Conservation (phyloP, 2,797 vertebrate genomes). For the Zalophus californianus region DNA sequence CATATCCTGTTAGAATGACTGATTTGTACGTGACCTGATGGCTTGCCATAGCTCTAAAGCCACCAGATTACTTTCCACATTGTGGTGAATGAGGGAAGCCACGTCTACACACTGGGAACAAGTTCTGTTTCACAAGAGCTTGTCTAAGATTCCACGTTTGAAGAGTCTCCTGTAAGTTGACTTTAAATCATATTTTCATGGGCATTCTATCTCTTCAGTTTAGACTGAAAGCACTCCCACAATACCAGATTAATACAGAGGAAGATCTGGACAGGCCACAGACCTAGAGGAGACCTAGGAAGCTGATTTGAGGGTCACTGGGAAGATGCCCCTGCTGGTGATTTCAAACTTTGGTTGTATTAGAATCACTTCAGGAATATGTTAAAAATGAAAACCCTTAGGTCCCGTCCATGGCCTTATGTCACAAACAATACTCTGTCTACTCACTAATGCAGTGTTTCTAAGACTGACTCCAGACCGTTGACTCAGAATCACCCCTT, state of each 20-base stretch:
- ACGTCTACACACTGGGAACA: background rate
- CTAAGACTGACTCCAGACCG: background rate
- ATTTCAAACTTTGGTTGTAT: background rate
- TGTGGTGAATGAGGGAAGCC: background rate
- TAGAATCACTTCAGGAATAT: background rate
- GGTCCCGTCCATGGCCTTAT: background rate
- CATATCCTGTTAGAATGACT: background rate
- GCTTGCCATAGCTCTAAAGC: background rate
- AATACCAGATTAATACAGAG: background rate
- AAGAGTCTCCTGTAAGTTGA: background rate
- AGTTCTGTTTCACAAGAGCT: background rate
- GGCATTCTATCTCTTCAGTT: background rate
- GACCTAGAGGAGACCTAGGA: background rate
- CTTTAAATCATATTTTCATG: conserved; percentile 1
- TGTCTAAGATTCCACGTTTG: background rate
- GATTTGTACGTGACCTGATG: background rate
- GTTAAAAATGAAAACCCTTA: background rate
- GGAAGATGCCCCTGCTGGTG: background rate
- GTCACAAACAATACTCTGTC: background rate
- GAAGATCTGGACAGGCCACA: background rate
- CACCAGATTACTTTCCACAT: background rate
- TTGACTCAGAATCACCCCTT: background rate
- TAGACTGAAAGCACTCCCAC: background rate
- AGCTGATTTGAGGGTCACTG: background rate
- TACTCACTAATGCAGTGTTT: background rate